Evolutionary conservation across 1,140 invertebrate species (phyloP), one percentile per base, ranked within the genome.

Genomic region (Cylas formicarius): DNA sequence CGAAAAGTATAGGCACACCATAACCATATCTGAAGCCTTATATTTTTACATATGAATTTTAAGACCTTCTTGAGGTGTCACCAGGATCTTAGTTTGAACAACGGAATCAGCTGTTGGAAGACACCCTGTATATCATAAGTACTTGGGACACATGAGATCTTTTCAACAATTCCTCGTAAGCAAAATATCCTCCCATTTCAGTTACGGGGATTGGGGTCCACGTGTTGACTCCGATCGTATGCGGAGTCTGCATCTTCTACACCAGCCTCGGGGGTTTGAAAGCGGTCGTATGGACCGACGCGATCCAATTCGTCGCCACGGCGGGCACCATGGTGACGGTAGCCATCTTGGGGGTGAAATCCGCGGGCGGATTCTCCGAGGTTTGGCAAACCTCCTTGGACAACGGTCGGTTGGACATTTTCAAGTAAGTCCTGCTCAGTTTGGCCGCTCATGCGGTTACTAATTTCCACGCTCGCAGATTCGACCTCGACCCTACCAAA

Each of bases 241-340:
- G 82, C 43, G 65, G 77, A 10, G 76, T 88, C 13, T 89, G 86
- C 63, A 84, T 86, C 21, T 84, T 89, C 60, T 90, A 90, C 58
- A 89, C 86, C 1, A 78, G 81, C 44, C 56, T 90, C 84, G 86
- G 86, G 46, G 87, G 87, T 1, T 72, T 91, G 48, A 89, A 89
- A 67, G 87, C 86, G 0, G 87, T 91, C 2, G 80, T 91, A 13
- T 88, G 84, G 86, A 90, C 88, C 2, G 88, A 92, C 66, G 79
- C 84, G 0, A 74, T 91, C 27, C 88, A 91, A 67, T 80, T 79
- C 3, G 66, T 80, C 21, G 71, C 89, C 1, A 90, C 90, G 80
- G 71, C 86, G 38, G 72, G 72, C 0, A 84, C 84, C 0, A 71
- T 87, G 6, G 63, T 87, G 1, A 66, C 74, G 0, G 78, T 89